Percentiles rank a stretch among this genome's conserved stretches.
Evolutionary conservation across 2,797 vertebrate species (phyloP).

Genomic region (Pristis pectinata): DNA sequence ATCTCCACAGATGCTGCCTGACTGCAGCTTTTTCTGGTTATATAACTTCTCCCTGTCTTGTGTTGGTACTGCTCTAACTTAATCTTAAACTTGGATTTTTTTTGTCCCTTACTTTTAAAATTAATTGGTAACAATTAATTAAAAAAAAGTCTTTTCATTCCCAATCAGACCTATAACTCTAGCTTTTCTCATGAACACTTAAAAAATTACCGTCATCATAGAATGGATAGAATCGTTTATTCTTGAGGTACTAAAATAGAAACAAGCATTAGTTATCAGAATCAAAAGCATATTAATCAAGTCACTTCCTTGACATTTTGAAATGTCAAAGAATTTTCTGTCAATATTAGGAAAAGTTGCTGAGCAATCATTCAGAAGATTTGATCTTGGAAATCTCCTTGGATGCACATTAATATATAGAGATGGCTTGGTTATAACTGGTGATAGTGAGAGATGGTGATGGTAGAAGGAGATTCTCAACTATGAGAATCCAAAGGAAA

Average conservation of each 20-base stretch:
- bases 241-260: background rate
- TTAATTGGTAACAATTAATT: background rate
- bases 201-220: background rate
- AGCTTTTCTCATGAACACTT: background rate
- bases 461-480: background rate
- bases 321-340: background rate
- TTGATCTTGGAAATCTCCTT: background rate
- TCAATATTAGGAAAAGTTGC: background rate
- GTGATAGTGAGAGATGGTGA: background rate
- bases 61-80: background rate
- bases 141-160: background rate
- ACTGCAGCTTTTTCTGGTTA: no score
- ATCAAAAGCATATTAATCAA: background rate
- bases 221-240: background rate
- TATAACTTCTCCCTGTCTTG: background rate
- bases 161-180: background rate
- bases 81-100: background rate
- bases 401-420: background rate
- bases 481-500: background rate
- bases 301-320: background rate
- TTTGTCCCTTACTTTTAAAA: background rate
- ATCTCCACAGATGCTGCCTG: no score
- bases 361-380: background rate
- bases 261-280: background rate
- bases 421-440: background rate